Percentiles rank a stretch among this genome's conserved stretches.
Conservation (phyloP, 2,888 invertebrate genomes). For the Cryptus armator region DNA sequence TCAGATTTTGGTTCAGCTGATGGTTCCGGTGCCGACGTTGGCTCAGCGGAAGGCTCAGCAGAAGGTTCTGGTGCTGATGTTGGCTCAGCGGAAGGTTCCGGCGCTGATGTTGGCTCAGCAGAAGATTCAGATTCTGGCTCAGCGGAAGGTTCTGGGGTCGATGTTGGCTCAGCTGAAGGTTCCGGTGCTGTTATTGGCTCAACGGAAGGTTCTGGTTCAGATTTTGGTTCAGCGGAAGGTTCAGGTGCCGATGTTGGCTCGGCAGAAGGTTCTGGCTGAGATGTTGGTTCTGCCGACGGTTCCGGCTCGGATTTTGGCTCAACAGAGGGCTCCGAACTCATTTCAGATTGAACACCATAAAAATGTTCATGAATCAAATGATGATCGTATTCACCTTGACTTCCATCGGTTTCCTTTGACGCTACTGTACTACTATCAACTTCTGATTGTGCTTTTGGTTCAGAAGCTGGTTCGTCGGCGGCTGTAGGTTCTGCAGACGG, state of each 20-base stretch:
- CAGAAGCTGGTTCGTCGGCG: conserved; percentile 66
- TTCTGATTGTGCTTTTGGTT: conserved; percentile 56
- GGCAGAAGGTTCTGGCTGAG: conserved; percentile 57
- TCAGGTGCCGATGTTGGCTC: conserved; percentile 73
- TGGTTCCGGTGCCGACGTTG: conserved; percentile 73
- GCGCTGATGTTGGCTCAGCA: conserved; percentile 71
- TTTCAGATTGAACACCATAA: conserved; percentile 73
- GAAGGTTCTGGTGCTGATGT: conserved; percentile 71
- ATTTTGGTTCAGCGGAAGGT: conserved; percentile 61
- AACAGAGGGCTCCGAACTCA: conserved; percentile 75
- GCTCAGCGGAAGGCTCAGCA: conserved; percentile 75
- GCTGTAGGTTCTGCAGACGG: conserved; percentile 9
- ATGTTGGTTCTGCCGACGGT: conserved; percentile 73
- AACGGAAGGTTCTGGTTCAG: conserved; percentile 70
- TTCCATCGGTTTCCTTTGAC: background rate
- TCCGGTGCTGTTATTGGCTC: conserved; percentile 72
- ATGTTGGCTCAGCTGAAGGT: conserved; percentile 73
- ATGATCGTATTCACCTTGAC: background rate
- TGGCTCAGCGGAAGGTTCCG: conserved; percentile 71
- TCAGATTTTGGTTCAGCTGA: conserved; percentile 72
- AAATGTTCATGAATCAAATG: conserved; percentile 11
- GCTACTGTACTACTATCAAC: background rate
- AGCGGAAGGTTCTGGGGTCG: conserved; percentile 71
- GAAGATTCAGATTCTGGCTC: conserved; percentile 61
- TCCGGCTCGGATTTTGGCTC: conserved; percentile 70